Conservation (phyloP, 2,113 vertebrate species). For the Rhea pennata region DNA sequence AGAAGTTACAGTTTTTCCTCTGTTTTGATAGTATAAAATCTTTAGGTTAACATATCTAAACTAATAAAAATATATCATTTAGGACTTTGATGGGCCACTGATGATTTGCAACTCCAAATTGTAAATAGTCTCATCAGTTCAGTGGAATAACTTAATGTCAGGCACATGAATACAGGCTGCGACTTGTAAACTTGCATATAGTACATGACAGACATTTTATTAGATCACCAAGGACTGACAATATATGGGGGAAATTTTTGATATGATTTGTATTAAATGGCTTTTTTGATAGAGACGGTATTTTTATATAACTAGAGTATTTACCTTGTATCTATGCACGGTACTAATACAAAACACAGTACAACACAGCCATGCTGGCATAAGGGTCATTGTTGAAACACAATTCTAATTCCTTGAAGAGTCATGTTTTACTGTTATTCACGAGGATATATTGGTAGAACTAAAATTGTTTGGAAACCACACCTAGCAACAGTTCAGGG, state of each 20-base stretch:
- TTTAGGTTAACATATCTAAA: neutral
- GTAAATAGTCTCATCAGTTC: neutral
- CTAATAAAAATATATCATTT: neutral
- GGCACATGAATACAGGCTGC: neutral
- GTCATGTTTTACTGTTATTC: constrained; percentile 66
- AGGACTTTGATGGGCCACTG: neutral
- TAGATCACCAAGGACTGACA: neutral
- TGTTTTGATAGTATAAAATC: neutral
- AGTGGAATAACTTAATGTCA: neutral
- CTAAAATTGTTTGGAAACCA: constrained; percentile 66
- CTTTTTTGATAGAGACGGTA: constrained; percentile 14
- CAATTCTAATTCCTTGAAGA: constrained; percentile 60
- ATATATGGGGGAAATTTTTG: neutral
- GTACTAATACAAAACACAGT: constrained; percentile 40
- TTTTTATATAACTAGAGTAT: constrained; percentile 22
- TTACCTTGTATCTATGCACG: constrained; percentile 44
- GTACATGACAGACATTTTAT: neutral
- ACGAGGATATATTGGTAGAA: constrained; percentile 45
- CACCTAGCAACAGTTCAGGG: constrained; percentile 59
- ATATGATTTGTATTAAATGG: neutral
- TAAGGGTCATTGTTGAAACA: constrained; percentile 51
- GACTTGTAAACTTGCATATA: neutral
- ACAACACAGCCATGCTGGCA: constrained; percentile 1
- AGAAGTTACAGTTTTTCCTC: neutral
- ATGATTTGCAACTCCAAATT: neutral